Percentiles rank a stretch among this genome's conserved stretches.
These are phyloP conservation scores for Hippocampus barbouri DNA, from an alignment of 2,113 vertebrate species.

Conservation along the genomic window DNA sequence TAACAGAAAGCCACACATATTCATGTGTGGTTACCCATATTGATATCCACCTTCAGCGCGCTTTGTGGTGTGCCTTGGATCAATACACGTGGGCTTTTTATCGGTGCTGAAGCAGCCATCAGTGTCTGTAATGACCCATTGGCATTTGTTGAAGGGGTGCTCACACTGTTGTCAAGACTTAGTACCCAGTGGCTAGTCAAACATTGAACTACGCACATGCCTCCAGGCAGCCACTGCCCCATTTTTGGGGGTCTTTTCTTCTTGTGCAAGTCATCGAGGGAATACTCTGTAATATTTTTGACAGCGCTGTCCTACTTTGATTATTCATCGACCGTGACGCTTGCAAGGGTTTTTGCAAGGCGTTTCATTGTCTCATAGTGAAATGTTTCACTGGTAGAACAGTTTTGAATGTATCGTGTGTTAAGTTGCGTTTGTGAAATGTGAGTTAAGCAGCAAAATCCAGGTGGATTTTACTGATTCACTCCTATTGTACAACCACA, in stretches of 20 bases:
- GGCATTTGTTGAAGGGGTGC: conserved; percentile 25
- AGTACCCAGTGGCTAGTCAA: conserved; percentile 12
- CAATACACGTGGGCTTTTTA: conserved; percentile 1
- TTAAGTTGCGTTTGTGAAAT: too few relatives aligned
- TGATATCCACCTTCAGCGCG: not conserved
- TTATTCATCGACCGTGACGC: conserved; percentile 19
- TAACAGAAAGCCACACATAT: not conserved
- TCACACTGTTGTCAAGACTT: conserved; percentile 4
- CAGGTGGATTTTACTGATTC: too few relatives aligned
- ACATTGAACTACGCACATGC: conserved; percentile 20
- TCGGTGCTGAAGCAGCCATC: not conserved
- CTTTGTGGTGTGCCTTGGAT: not conserved
- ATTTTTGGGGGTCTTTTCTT: conserved; percentile 33
- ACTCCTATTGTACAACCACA: too few relatives aligned
- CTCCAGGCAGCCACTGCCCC: conserved; percentile 45
- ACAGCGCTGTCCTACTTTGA: conserved; percentile 55
- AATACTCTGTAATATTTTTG: conserved; percentile 42
- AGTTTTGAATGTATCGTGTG: too few relatives aligned
- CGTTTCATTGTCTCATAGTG: not conserved
- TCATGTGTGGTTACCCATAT: not conserved
- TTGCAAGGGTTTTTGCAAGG: conserved; percentile 12
- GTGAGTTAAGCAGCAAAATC: too few relatives aligned
- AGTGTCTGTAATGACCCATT: not conserved
- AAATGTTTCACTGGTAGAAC: too few relatives aligned
- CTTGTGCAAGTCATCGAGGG: conserved; percentile 25